These are phyloP conservation scores for Myathropa florea DNA, from an alignment of 2,888 invertebrate species.

Conservation along the genomic window DNA sequence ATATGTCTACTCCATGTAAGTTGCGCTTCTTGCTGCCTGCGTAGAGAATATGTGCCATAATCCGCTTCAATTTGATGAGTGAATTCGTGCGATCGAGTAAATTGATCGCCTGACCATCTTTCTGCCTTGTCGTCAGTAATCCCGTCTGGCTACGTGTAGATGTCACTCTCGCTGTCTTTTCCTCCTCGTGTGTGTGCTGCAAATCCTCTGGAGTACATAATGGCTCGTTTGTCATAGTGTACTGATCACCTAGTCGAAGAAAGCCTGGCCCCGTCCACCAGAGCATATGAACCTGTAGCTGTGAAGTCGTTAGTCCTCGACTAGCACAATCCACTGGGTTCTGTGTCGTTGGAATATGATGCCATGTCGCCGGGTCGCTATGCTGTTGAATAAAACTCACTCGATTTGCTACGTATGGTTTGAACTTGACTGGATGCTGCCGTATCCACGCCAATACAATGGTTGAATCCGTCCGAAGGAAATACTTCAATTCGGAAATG, in stretches of 20 bases:
- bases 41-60: constrained; percentile 18
- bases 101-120: no score
- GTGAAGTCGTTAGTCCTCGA: neutral
- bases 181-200: neutral
- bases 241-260: neutral
- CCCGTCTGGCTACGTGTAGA: no score
- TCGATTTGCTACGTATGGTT: constrained; percentile 26
- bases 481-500: neutral
- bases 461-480: no score
- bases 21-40: constrained; percentile 1
- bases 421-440: neutral
- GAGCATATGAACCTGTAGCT: neutral
- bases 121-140: no score
- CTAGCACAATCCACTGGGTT: no score
- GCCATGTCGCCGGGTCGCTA: constrained; percentile 10
- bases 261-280: neutral
- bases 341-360: constrained; percentile 9
- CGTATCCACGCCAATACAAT: no score
- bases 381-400: constrained; percentile 20
- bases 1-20: no score
- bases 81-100: no score
- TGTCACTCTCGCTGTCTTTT: neutral
- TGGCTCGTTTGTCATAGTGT: neutral
- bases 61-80: constrained; percentile 3
- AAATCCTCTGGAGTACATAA: neutral